Evolutionary conservation across 2,113 vertebrate genomes (phyloP).

Genomic region (Cyphotilapia sp.): DNA sequence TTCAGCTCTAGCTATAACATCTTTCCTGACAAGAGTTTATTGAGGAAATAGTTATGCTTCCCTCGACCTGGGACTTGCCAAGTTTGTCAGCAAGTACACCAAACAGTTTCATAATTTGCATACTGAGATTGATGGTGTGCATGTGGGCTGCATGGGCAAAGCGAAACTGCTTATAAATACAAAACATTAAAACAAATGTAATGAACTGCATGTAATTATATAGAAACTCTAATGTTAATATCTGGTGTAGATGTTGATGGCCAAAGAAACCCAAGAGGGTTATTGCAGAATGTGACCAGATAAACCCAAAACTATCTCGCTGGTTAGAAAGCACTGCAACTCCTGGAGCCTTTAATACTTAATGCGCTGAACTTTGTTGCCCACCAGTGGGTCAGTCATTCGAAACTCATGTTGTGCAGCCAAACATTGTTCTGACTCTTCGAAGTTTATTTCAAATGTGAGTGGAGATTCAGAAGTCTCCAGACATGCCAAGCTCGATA

Average conservation of each 20-base stretch:
- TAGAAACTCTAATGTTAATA: neutral
- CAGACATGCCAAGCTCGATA: neutral
- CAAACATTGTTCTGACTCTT: neutral
- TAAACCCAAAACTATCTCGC: neutral
- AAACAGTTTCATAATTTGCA: neutral
- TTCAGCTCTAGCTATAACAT: neutral
- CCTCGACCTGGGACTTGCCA: neutral
- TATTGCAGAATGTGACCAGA: neutral
- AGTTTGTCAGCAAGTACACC: neutral
- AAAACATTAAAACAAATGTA: neutral
- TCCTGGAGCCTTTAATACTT: neutral
- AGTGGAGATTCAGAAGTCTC: neutral
- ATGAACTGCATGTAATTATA: neutral
- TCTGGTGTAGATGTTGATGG: neutral
- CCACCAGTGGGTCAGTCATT: neutral
- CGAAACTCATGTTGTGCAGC: neutral
- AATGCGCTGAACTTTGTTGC: neutral
- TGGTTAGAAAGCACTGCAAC: neutral
- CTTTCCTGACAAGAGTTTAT: neutral
- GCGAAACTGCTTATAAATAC: neutral
- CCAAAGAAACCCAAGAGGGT: neutral
- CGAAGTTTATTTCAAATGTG: neutral
- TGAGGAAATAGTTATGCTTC: neutral
- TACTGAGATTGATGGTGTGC: neutral
- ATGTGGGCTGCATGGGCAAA: neutral